These are phyloP conservation scores for Proteles cristata DNA, from an alignment of 2,113 vertebrate species.

Conservation along the genomic window DNA sequence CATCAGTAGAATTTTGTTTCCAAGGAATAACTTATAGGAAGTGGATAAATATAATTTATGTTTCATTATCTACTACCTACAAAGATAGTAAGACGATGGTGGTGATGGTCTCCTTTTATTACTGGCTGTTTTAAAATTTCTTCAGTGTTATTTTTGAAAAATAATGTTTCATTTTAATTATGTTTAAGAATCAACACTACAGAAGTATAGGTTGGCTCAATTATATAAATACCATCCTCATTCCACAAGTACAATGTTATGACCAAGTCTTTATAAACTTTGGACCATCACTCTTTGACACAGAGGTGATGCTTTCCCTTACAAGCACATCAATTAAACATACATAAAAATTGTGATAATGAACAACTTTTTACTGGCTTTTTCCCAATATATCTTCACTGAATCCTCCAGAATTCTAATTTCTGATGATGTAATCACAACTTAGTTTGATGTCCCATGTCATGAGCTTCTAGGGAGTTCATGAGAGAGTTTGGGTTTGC, in stretches of 20 bases:
- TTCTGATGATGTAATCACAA: not conserved
- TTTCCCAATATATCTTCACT: not conserved
- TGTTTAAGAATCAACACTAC: not conserved
- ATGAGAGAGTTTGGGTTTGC: not conserved
- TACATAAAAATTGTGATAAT: not conserved
- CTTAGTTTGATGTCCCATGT: not conserved
- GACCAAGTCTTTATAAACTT: not conserved
- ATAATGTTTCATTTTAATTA: not conserved
- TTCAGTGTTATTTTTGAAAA: not conserved
- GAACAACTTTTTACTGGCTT: not conserved
- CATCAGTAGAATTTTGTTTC: not conserved
- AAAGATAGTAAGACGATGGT: not conserved
- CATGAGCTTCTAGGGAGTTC: not conserved
- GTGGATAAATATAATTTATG: not conserved
- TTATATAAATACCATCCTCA: not conserved
- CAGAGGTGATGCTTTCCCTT: accelerated
- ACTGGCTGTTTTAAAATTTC: not conserved
- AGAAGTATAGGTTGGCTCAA: not conserved
- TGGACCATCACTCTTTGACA: not conserved
- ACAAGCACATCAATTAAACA: not conserved
- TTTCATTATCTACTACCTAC: not conserved
- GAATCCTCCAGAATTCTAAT: not conserved
- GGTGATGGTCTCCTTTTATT: not conserved
- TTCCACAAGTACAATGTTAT: accelerated
- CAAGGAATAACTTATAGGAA: not conserved